Percentiles rank a stretch among this genome's conserved stretches.
Evolutionary conservation across 2,888 invertebrate genomes (phyloP).

Genomic region (Lysandra bellargus): DNA sequence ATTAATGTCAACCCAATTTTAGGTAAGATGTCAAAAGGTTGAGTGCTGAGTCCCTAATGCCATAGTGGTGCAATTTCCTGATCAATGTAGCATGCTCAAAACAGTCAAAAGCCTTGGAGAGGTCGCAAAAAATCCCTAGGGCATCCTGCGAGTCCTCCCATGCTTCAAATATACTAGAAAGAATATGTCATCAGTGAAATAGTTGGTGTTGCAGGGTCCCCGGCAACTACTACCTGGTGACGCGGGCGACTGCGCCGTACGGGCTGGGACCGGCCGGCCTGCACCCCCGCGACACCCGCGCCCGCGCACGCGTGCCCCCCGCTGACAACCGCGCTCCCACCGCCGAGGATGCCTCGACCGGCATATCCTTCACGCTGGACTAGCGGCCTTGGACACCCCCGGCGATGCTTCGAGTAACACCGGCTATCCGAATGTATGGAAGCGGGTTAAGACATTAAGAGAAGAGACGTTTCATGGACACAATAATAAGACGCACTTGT

Average conservation of each 20-base stretch:
- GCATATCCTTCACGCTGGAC: not conserved
- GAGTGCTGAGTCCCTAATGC: too few species aligned
- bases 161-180: too few species aligned
- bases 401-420: not conserved
- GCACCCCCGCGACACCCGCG: not conserved
- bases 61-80: too few species aligned
- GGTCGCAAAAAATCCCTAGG: too few species aligned
- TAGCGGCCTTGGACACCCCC: not conserved
- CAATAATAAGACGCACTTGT: not conserved
- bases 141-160: too few species aligned
- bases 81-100: too few species aligned
- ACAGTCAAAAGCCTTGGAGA: too few species aligned
- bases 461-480: not conserved
- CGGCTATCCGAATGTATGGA: not conserved
- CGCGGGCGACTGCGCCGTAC: conserved; percentile 55
- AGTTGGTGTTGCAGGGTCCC: conserved; percentile 44
- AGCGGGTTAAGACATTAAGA: not conserved
- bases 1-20: too few species aligned
- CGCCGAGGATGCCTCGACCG: not conserved
- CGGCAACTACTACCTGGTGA: conserved; percentile 65
- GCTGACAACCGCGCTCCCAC: not conserved
- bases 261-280: conserved; percentile 61
- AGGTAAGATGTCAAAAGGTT: too few species aligned
- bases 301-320: not conserved
- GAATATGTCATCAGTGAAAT: not conserved